Conservation (phyloP, 1,140 invertebrate genomes). For the Pristionchus pacificus region DNA sequence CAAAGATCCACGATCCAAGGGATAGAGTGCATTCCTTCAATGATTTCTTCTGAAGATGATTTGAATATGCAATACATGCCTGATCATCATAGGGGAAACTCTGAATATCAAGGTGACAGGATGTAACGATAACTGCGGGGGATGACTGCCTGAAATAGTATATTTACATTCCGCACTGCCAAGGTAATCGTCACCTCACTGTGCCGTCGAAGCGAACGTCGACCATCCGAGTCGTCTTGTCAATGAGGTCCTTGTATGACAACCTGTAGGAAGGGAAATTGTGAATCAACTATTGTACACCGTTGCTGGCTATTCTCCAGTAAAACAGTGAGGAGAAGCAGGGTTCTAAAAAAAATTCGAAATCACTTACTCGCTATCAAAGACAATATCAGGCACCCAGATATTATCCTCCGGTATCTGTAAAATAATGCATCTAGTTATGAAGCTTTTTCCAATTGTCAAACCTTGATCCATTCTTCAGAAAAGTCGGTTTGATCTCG, state of each 20-base stretch:
- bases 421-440: not conserved
- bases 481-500: not conserved
- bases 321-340: too few species aligned
- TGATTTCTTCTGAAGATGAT: not conserved
- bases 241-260: slow-evolving; percentile 9
- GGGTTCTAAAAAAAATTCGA: too few species aligned
- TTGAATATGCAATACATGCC: too few species aligned
- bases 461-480: slow-evolving; percentile 17
- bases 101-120: slow-evolving; percentile 18
- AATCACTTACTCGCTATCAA: slow-evolving; percentile 7
- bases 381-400: slow-evolving; percentile 17
- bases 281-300: too few species aligned
- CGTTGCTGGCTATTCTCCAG: too few species aligned
- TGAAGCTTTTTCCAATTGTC: too few species aligned
- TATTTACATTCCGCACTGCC: too few species aligned
- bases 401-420: slow-evolving; percentile 10
- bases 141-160: too few species aligned
- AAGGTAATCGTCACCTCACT: not conserved
- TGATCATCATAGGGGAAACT: slow-evolving; percentile 32
- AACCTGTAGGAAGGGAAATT: too few species aligned
- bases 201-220: slow-evolving; percentile 19
- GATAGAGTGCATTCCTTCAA: not conserved
- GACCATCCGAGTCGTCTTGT: slow-evolving; percentile 14
- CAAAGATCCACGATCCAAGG: not conserved
- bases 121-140: slow-evolving; percentile 2